Percentiles rank a stretch among this genome's conserved stretches.
phyloP scores from a whole-genome alignment of 1,140 invertebrate species.

The Augochlora pura region DNA sequence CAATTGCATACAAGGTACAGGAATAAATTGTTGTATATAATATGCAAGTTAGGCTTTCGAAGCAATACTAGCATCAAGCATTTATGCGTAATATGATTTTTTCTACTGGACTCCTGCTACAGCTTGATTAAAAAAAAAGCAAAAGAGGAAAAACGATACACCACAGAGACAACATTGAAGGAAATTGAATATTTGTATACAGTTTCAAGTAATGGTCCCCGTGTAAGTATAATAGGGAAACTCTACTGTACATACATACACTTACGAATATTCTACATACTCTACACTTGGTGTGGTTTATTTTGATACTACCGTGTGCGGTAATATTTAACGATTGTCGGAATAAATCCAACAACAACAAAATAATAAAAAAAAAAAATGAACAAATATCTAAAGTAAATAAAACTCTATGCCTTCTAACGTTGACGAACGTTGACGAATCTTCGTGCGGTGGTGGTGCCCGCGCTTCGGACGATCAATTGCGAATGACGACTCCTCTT shows the following conservation, averaged over 20 bases:
- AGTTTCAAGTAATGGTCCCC: background rate
- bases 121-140: too few species aligned
- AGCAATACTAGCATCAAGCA: too few species aligned
- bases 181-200: background rate
- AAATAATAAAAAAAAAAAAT: background rate
- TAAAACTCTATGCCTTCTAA: slow-evolving; percentile 76
- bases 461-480: slow-evolving; percentile 18
- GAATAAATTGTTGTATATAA: too few species aligned
- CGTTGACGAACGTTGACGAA: slow-evolving; percentile 72
- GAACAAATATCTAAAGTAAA: slow-evolving; percentile 53
- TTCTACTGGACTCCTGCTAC: too few species aligned
- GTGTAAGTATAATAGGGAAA: slow-evolving; percentile 44
- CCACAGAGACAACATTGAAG: too few species aligned
- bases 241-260: slow-evolving; percentile 75
- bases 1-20: too few species aligned
- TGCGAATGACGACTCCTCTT: slow-evolving; percentile 21
- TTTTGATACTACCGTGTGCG: slow-evolving; percentile 78
- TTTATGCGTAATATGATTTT: too few species aligned
- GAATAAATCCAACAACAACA: slow-evolving; percentile 41
- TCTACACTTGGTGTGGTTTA: slow-evolving; percentile 79
- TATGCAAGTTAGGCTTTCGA: too few species aligned
- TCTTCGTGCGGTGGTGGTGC: slow-evolving; percentile 74
- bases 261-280: slow-evolving; percentile 73
- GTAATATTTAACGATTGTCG: slow-evolving; percentile 74
- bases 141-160: too few species aligned